These are phyloP conservation scores for Parascotia fuliginaria DNA, from an alignment of 2,888 invertebrate genomes.

Conservation along the genomic window DNA sequence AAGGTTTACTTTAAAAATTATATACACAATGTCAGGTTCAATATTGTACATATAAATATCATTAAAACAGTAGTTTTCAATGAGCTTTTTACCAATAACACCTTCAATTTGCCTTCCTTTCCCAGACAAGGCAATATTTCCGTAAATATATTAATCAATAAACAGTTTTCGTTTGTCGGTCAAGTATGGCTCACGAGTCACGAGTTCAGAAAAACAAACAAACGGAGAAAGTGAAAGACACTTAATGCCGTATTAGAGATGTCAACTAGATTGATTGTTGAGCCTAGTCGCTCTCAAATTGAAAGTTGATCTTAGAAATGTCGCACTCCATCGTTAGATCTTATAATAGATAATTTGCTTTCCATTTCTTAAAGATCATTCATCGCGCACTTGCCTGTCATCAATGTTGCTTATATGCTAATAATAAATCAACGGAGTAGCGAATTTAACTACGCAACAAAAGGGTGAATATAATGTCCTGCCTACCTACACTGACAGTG, in stretches of 20 bases:
- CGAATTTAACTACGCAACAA: too few species aligned
- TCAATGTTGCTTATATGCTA: too few species aligned
- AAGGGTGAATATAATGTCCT: too few species aligned
- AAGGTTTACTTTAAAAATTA: too few species aligned
- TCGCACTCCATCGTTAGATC: not conserved
- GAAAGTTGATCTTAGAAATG: slow-evolving; percentile 36
- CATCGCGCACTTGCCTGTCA: too few species aligned
- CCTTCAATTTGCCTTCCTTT: slow-evolving; percentile 38
- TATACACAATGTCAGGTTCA: slow-evolving; percentile 16
- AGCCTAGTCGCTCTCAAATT: slow-evolving; percentile 4
- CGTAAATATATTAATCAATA: slow-evolving; percentile 23
- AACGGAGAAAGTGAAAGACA: slow-evolving; percentile 23
- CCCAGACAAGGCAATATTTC: slow-evolving; percentile 20
- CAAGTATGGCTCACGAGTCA: slow-evolving; percentile 24
- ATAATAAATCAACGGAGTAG: too few species aligned
- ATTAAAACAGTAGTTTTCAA: slow-evolving; percentile 12
- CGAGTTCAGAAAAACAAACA: slow-evolving; percentile 12
- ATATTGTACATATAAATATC: slow-evolving; percentile 14
- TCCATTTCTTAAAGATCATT: too few species aligned
- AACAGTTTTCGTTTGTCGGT: slow-evolving; percentile 13
- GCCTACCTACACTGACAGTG: too few species aligned
- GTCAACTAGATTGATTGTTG: slow-evolving; percentile 10
- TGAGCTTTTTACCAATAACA: slow-evolving; percentile 27
- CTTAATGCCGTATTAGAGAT: slow-evolving; percentile 13
- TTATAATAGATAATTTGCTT: not conserved